Evolutionary conservation across 2,113 vertebrate genomes (phyloP).

Genomic region (Neopipo cinnamomea): DNA sequence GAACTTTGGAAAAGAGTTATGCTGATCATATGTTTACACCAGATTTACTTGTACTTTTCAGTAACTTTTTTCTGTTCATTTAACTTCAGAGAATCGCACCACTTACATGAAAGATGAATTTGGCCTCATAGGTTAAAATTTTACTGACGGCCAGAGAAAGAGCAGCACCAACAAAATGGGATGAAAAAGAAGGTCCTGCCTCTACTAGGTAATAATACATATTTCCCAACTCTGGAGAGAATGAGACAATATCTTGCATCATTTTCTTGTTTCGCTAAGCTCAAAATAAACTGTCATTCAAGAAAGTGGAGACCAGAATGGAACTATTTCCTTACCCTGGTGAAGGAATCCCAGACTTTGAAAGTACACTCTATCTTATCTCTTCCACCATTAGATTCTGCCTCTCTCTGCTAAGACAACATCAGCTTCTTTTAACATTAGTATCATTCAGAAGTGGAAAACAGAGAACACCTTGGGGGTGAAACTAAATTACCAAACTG

Average conservation of each 20-base stretch:
- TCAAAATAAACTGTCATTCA: background rate
- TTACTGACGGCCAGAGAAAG: background rate
- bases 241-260: background rate
- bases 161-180: background rate
- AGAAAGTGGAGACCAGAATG: slow-evolving; percentile 13
- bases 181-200: background rate
- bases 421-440: background rate
- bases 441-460: background rate
- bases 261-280: background rate
- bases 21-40: background rate
- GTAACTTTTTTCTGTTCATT: background rate
- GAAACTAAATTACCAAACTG: slow-evolving; percentile 22
- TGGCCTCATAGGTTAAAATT: background rate
- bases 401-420: background rate
- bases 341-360: background rate
- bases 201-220: background rate
- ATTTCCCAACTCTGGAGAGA: background rate
- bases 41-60: background rate
- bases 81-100: background rate
- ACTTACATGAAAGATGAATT: background rate
- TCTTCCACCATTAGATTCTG: background rate
- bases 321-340: background rate
- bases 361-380: background rate
- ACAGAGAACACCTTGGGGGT: background rate
- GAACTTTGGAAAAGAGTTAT: background rate